Base-by-base conservation (phyloP, 2,888 invertebrate genomes). In the Helobdella robusta region DNA sequence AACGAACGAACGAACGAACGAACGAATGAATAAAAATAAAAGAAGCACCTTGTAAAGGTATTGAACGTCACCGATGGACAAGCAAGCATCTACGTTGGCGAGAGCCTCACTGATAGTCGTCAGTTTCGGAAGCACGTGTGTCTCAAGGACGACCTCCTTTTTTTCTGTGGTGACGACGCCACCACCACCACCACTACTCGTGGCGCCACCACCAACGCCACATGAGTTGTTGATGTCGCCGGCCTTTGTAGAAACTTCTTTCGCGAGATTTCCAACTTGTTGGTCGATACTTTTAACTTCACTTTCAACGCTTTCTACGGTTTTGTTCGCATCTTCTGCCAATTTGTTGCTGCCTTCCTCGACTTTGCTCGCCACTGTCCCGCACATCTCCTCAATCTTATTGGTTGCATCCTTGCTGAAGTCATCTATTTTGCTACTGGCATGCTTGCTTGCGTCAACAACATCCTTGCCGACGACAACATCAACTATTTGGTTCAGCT, bases 171-270 rank as follows among this genome's bases (percentile, higher is more conserved):
- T n/a, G n/a, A n/a, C n/a, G n/a, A n/a, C n/a, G n/a, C n/a, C 83
- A 81, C 97, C 95, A 54, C 93, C 94, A 66, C 91, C 89, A 76
- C 94, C 94, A 82, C 97, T 95, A 69, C 87, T 87, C 70, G 97
- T 83, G 82, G 97, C 97, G 82, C 97, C 97, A 64, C 86, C 86
- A 82, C 97, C 97, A 82, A 95, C 95, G 75, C 91, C 88, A 75
- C 85, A 87, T 83, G 97, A 97, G 77, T 90, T 89, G 82, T 97
- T 95, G 40, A 94, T 94, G 59, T 95, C 89, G 81, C 90, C 88
- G 76, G 95, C 97, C 79, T 81, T 64, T 1, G 44, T n/a, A 40
- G 44, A 40, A 40, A 40, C 11, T 40, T 40, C n/a, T 11, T 40
- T n/a, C n/a, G 11, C 44, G 11, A 40, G 11, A 11, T 15, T n/a